Conservation (phyloP, 2,888 invertebrate genomes). For the Lepidochrysops patricia region DNA sequence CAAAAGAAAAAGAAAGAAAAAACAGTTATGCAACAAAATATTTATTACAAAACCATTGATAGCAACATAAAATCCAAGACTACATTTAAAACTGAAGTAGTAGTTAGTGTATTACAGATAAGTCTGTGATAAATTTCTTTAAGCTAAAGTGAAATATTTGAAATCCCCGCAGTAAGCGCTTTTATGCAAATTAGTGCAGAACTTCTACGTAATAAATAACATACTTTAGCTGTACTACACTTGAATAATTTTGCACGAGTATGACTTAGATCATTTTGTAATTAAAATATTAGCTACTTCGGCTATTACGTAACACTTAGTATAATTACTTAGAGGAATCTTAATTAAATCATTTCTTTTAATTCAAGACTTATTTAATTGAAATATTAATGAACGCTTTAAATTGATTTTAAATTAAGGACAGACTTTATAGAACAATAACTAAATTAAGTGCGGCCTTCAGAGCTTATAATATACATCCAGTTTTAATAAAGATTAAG, state of each 20-base stretch:
- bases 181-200: constrained; percentile 11
- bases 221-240: constrained; percentile 6
- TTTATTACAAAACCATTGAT: neutral
- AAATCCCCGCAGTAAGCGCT: constrained; percentile 4
- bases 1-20: too few relatives aligned
- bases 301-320: neutral
- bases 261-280: neutral
- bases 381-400: too few relatives aligned
- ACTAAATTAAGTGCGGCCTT: neutral
- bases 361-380: too few relatives aligned
- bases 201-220: constrained; percentile 7
- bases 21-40: too few relatives aligned
- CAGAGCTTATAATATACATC: neutral
- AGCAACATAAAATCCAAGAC: neutral
- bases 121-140: constrained; percentile 6
- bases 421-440: neutral
- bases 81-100: neutral
- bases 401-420: too few relatives aligned
- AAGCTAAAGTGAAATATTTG: constrained; percentile 12
- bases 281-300: neutral
- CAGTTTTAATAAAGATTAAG: neutral
- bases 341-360: too few relatives aligned
- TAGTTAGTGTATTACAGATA: constrained; percentile 8
- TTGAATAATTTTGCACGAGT: constrained; percentile 3
- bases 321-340: neutral